These are phyloP conservation scores for Cyprinella venusta DNA, from an alignment of 2,797 vertebrate genomes.

Conservation along the genomic window DNA sequence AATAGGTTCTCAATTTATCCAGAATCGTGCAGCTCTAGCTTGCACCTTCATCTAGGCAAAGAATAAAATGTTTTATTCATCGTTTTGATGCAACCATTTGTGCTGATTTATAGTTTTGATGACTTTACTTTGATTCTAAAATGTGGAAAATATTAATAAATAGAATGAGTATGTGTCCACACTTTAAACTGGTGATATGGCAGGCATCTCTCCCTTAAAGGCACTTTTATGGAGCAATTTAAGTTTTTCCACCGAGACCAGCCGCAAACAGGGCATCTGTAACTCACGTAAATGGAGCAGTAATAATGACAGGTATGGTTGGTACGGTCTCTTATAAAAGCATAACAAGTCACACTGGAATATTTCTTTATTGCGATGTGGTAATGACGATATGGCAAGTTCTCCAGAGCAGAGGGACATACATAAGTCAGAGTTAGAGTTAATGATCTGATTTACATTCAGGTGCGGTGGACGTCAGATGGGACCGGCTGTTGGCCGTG, in stretches of 20 bases:
- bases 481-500: conserved; percentile 25
- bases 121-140: not conserved
- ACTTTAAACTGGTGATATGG: not conserved
- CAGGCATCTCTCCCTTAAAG: not conserved
- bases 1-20: not conserved
- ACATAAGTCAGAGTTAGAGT: conserved; percentile 50
- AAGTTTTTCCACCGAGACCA: not conserved
- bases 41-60: not conserved
- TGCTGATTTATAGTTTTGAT: not conserved
- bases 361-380: conserved; percentile 37
- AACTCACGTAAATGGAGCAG: conserved; percentile 30
- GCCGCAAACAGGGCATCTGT: conserved; percentile 22
- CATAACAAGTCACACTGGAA: conserved; percentile 20
- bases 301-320: conserved; percentile 17
- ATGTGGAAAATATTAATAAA: not conserved
- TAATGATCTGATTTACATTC: conserved; percentile 55
- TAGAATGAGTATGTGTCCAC: not conserved
- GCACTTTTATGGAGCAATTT: not conserved
- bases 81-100: not conserved
- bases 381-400: conserved; percentile 2
- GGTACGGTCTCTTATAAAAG: conserved; percentile 18
- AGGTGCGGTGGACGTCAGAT: conserved; percentile 35
- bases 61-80: not conserved
- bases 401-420: conserved; percentile 6
- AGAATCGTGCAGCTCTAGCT: not conserved